phyloP scores from a whole-genome alignment of 23 tunicate species.

The Aplidium turbinatum region DNA sequence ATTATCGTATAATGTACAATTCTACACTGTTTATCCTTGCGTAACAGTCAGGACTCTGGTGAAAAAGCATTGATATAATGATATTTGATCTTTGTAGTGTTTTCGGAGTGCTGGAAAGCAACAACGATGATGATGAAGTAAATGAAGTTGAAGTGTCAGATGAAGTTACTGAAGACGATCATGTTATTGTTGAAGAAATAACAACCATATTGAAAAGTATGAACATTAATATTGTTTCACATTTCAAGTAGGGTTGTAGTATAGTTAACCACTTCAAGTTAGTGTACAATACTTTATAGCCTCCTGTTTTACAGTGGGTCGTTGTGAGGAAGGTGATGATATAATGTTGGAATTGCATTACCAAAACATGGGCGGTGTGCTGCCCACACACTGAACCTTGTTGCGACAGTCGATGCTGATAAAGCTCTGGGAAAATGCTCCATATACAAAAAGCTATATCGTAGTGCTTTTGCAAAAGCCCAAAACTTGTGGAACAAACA shows the following conservation, averaged over 20 bases:
- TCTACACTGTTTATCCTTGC: no score
- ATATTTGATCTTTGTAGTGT: no score
- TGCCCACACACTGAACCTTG: slow-evolving; percentile 28
- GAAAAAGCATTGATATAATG: no score
- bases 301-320: neutral
- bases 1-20: no score
- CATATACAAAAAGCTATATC: slow-evolving; percentile 13
- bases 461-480: slow-evolving; percentile 13
- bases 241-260: no score
- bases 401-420: slow-evolving; percentile 11
- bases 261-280: no score
- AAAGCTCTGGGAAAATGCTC: neutral
- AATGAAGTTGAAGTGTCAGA: no score
- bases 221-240: neutral
- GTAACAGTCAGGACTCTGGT: no score
- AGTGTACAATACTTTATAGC: neutral
- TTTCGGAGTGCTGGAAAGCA: no score
- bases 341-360: neutral
- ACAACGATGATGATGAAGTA: no score
- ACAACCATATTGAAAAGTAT: neutral
- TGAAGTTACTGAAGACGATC: slow-evolving; percentile 1
- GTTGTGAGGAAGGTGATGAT: slow-evolving; percentile 7
- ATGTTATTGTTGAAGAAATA: neutral
- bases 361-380: slow-evolving; percentile 31
- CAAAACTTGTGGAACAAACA: slow-evolving; percentile 37